Conservation (phyloP, 2,888 invertebrate species). For the Podotricha telesiphe region DNA sequence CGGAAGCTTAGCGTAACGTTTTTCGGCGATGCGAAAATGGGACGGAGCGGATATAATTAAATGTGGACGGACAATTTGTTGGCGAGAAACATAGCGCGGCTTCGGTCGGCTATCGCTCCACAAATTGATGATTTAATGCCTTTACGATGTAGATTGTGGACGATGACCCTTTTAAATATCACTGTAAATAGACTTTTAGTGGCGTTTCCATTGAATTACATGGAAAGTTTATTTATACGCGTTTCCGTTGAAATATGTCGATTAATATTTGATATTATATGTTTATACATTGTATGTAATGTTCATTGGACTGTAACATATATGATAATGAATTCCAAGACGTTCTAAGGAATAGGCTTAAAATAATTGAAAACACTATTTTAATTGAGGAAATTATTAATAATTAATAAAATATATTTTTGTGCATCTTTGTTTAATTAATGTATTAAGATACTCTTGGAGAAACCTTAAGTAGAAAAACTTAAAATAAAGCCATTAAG, state of each 20-base stretch:
- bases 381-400: too few relatives aligned
- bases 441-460: too few relatives aligned
- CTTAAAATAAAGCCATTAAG: too few relatives aligned
- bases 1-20: constrained; percentile 67
- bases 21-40: constrained; percentile 75
- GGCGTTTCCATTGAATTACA: neutral
- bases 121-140: constrained; percentile 39
- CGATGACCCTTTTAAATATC: constrained; percentile 27
- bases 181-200: neutral
- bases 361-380: too few relatives aligned
- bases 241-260: neutral
- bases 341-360: too few relatives aligned
- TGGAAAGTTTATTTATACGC: neutral
- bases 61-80: constrained; percentile 72
- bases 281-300: too few relatives aligned
- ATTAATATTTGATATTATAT: too few relatives aligned
- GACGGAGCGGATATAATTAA: constrained; percentile 82
- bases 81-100: constrained; percentile 71
- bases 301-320: too few relatives aligned
- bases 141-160: constrained; percentile 24
- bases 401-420: too few relatives aligned
- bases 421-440: too few relatives aligned
- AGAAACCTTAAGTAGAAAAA: too few relatives aligned
- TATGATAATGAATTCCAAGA: too few relatives aligned
- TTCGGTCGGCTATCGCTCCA: constrained; percentile 62